Conservation (phyloP, 2,888 invertebrate species). For the Mimachlamys varia region DNA sequence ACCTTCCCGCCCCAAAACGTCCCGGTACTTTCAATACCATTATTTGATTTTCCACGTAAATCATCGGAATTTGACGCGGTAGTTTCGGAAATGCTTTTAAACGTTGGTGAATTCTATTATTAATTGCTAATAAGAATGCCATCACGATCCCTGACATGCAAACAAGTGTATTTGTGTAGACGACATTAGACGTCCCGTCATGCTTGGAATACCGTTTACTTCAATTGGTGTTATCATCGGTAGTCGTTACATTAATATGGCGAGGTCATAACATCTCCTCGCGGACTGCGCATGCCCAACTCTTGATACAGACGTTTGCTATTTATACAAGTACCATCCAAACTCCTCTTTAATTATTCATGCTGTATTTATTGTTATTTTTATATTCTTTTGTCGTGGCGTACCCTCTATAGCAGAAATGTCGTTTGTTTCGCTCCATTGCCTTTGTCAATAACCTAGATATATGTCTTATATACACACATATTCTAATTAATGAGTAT, state of each 20-base stretch:
- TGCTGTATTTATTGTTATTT: background rate
- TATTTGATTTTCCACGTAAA: constrained; percentile 18
- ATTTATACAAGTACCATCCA: background rate
- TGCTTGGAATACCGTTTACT: background rate
- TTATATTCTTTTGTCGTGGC: background rate
- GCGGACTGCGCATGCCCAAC: background rate
- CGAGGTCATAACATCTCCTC: background rate
- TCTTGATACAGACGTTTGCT: background rate
- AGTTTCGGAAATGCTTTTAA: constrained; percentile 25
- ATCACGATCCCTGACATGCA: background rate
- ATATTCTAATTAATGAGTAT: background rate
- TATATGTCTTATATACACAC: background rate
- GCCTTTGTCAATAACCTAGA: background rate
- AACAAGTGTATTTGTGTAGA: background rate
- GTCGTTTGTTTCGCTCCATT: background rate
- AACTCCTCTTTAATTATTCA: background rate
- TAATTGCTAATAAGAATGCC: constrained; percentile 18
- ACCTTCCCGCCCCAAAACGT: background rate
- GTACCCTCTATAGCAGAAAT: background rate
- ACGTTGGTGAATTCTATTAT: background rate
- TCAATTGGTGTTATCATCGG: background rate
- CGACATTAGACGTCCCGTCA: background rate
- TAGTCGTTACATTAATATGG: background rate
- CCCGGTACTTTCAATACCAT: background rate
- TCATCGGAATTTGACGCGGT: constrained; percentile 23